Percentiles rank a stretch among this genome's conserved stretches.
These are phyloP conservation scores for Melanotaenia trifasciata DNA, from an alignment of 2,797 vertebrate genomes.

Conservation along the genomic window DNA sequence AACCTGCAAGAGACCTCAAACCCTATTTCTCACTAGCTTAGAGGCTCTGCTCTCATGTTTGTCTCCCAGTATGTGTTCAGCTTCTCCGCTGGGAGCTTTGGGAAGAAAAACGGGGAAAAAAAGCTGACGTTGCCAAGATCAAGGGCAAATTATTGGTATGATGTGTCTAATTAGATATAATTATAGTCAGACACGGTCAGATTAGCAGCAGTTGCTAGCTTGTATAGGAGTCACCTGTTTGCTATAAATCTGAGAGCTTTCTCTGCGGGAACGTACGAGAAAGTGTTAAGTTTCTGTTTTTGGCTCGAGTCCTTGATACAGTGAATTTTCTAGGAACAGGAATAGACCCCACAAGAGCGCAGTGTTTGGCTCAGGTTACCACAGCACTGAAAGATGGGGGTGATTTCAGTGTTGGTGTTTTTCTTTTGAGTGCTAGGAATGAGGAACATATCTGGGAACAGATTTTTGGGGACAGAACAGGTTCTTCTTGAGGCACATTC, in stretches of 20 bases:
- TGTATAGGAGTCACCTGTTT: constrained; percentile 75
- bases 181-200: constrained; percentile 66
- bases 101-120: constrained; percentile 37
- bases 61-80: constrained; percentile 31
- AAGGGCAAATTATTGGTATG: constrained; percentile 64
- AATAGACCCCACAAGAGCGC: constrained; percentile 37
- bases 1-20: constrained; percentile 38
- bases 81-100: constrained; percentile 38
- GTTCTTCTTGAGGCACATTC: neutral
- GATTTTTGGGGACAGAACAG: neutral
- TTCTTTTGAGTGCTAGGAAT: constrained; percentile 16
- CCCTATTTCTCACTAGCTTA: constrained; percentile 23
- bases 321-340: constrained; percentile 21
- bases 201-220: constrained; percentile 50
- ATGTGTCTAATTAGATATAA: constrained; percentile 74
- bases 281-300: constrained; percentile 61
- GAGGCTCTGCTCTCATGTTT: constrained; percentile 18
- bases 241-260: constrained; percentile 67
- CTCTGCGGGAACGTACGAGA: constrained; percentile 48
- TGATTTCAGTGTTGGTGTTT: constrained; percentile 1
- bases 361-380: constrained; percentile 42
- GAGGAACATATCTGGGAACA: neutral
- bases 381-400: constrained; percentile 23
- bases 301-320: constrained; percentile 45
- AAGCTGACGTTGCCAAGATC: constrained; percentile 57